phyloP scores from a whole-genome alignment of 1,140 invertebrate genomes.

The Psilanteris sp. region DNA sequence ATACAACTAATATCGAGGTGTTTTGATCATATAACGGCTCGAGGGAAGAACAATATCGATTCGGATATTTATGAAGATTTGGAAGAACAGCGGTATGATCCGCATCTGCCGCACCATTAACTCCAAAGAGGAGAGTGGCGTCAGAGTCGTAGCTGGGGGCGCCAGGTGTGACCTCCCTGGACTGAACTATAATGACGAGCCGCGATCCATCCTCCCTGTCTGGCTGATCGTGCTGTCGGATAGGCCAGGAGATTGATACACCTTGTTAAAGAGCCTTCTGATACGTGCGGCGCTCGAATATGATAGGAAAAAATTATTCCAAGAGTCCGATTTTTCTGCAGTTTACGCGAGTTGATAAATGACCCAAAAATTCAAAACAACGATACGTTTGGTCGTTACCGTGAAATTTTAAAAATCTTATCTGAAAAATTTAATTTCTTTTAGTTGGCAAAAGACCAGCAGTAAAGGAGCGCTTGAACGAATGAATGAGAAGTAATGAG shows the following conservation, averaged over 20 bases:
- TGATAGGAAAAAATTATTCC: slow-evolving; percentile 42
- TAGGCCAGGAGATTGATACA: slow-evolving; percentile 67
- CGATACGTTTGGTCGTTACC: background rate
- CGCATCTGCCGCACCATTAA: slow-evolving; percentile 73
- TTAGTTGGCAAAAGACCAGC: too few relatives aligned
- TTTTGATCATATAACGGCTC: slow-evolving; percentile 44
- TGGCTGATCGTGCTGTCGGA: slow-evolving; percentile 58
- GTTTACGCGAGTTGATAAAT: slow-evolving; percentile 51
- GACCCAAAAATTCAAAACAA: slow-evolving; percentile 28
- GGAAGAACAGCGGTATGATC: slow-evolving; percentile 72
- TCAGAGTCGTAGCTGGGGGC: slow-evolving; percentile 67
- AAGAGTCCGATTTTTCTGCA: slow-evolving; percentile 62
- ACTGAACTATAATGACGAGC: slow-evolving; percentile 69
- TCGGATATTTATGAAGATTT: slow-evolving; percentile 76
- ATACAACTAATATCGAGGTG: slow-evolving; percentile 30
- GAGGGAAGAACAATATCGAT: slow-evolving; percentile 61
- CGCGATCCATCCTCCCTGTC: slow-evolving; percentile 65
- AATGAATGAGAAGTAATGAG: slow-evolving; percentile 41
- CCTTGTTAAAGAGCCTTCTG: slow-evolving; percentile 68
- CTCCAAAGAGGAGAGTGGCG: slow-evolving; percentile 50
- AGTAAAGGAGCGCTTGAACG: slow-evolving; percentile 1
- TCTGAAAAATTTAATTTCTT: too few relatives aligned
- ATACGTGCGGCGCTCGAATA: slow-evolving; percentile 57
- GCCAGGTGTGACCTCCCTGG: slow-evolving; percentile 76
- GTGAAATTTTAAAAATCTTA: slow-evolving; percentile 8